Percentiles rank a stretch among this genome's conserved stretches.
Evolutionary conservation across 2,797 vertebrate genomes (phyloP).

Genomic region (Galagoides demidoff): DNA sequence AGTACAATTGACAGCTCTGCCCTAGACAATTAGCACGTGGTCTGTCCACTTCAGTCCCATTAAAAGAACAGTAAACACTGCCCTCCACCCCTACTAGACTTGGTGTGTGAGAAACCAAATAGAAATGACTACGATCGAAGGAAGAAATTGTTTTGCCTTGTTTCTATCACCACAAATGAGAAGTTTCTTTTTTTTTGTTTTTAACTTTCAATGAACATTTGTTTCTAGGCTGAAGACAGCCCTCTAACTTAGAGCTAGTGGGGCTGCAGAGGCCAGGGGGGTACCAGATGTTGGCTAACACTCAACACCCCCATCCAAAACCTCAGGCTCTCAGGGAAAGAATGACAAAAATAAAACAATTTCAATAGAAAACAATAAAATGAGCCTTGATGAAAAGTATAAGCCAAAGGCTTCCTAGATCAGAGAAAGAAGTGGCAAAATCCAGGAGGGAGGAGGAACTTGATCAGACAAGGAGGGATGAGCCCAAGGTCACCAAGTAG

Average conservation of each 20-base stretch:
- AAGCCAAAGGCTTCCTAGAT: not conserved
- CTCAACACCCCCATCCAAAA: not conserved
- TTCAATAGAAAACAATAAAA: not conserved
- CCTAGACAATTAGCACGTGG: not conserved
- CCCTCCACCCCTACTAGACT: rapidly evolving
- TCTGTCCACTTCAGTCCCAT: not conserved
- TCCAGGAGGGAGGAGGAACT: not conserved
- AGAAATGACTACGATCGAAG: not conserved
- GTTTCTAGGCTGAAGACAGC: not conserved
- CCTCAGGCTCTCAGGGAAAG: not conserved
- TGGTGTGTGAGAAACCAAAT: not conserved
- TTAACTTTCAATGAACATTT: not conserved
- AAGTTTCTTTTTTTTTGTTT: not conserved
- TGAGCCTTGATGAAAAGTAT: not conserved
- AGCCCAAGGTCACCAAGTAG: too few species aligned
- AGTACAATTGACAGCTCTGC: not conserved
- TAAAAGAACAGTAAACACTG: rapidly evolving
- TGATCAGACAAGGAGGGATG: not conserved
- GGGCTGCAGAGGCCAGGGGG: rapidly evolving
- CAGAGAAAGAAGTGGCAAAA: not conserved
- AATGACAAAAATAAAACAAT: not conserved
- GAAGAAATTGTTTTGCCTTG: not conserved
- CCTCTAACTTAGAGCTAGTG: not conserved
- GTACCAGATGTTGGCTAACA: not conserved
- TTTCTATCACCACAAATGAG: not conserved